Conservation (phyloP, 2,113 vertebrate species). For the Chaetura pelagica region DNA sequence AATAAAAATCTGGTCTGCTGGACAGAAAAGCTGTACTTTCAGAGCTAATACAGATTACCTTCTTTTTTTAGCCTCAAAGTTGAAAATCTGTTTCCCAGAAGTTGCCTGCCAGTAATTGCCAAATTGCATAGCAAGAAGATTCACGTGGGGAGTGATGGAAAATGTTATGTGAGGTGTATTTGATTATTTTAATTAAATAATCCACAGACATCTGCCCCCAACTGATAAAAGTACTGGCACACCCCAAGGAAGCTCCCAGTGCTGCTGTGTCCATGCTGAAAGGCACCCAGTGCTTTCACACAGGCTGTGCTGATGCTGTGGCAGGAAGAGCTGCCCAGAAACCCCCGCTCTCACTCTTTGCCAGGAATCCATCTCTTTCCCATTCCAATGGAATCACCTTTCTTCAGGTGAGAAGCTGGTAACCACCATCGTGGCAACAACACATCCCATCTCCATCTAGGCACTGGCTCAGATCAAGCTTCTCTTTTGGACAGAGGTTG, state of each 20-base stretch:
- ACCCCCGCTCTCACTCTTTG: neutral
- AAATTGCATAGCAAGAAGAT: neutral
- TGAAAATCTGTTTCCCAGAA: neutral
- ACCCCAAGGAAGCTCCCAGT: neutral
- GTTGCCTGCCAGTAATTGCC: neutral
- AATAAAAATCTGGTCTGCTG: neutral
- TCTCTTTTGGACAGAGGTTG: neutral
- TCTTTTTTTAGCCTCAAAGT: neutral
- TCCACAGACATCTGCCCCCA: neutral
- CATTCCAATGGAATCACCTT: accelerated
- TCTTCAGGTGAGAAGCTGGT: neutral
- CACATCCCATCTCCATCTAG: neutral
- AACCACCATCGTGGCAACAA: accelerated
- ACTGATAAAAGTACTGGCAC: neutral
- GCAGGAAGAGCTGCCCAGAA: neutral
- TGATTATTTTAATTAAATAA: neutral
- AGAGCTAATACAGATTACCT: neutral
- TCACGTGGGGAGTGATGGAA: neutral
- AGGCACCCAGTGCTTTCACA: too few relatives aligned
- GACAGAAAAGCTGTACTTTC: neutral
- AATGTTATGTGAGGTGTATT: neutral
- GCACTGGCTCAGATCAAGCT: neutral
- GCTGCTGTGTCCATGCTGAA: neutral
- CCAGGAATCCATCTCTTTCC: neutral
- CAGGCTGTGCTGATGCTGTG: neutral